A percentile compares a stretch with the other conserved stretches of the same genome.
Evolutionary conservation across 2,797 vertebrate genomes (phyloP).

Genomic region (Danio aesculapii): DNA sequence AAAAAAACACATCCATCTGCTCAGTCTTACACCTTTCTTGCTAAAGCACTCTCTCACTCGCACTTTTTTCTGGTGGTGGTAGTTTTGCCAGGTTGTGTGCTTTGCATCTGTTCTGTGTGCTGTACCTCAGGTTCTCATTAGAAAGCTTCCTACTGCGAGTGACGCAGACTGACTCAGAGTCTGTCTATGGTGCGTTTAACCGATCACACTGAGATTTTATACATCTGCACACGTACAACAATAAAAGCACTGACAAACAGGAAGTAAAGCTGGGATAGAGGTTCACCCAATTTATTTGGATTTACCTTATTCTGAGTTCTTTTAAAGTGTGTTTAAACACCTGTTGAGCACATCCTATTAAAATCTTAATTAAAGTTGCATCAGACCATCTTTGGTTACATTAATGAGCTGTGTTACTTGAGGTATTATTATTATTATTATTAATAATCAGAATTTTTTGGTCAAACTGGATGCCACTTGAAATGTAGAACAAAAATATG

Average conservation of each 20-base stretch:
- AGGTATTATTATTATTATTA: not conserved
- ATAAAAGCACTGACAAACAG: slow-evolving; percentile 3
- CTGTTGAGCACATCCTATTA: not conserved
- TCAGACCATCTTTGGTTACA: not conserved
- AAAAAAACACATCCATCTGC: slow-evolving; percentile 20
- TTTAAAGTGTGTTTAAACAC: not conserved
- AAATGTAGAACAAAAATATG: not conserved
- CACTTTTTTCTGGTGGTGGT: not conserved
- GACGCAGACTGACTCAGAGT: slow-evolving; percentile 57
- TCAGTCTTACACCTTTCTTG: slow-evolving; percentile 22
- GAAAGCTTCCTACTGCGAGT: slow-evolving; percentile 57
- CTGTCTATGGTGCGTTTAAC: slow-evolving; percentile 56
- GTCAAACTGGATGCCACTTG: not conserved
- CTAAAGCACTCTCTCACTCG: not conserved
- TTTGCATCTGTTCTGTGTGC: slow-evolving; percentile 29
- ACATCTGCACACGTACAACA: not conserved
- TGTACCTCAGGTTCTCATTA: slow-evolving; percentile 63
- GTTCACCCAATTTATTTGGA: slow-evolving; percentile 3
- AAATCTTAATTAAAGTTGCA: not conserved
- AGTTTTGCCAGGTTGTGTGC: slow-evolving; percentile 30
- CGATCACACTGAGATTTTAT: not conserved
- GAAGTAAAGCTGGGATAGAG: not conserved
- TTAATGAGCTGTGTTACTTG: not conserved
- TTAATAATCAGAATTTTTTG: not conserved
- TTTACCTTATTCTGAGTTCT: not conserved